phyloP scores from a whole-genome alignment of 2,888 invertebrate species.

The Caenorhabditis sp. region DNA sequence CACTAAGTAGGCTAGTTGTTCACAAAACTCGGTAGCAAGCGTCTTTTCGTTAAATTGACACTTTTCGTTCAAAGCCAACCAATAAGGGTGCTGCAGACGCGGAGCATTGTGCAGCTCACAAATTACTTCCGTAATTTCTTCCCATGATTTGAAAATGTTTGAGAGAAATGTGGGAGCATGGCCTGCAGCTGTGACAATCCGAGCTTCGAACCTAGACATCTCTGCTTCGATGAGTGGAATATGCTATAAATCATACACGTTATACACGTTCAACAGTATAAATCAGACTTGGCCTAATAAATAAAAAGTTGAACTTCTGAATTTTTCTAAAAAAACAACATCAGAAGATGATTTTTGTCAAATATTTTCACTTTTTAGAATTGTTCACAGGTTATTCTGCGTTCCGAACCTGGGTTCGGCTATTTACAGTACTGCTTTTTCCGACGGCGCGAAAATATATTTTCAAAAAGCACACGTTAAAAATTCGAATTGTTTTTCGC shows the following conservation, averaged over 20 bases:
- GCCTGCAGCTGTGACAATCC: conserved; percentile 66
- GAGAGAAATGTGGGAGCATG: conserved; percentile 72
- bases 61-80: conserved; percentile 72
- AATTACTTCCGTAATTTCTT: conserved; percentile 67
- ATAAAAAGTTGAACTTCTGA: too few species aligned
- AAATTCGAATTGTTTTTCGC: too few species aligned
- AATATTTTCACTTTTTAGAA: too few species aligned
- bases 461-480: too few species aligned
- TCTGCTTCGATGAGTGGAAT: conserved; percentile 79
- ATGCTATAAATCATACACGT: conserved; percentile 76
- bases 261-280: too few species aligned
- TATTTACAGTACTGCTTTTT: too few species aligned
- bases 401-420: too few species aligned
- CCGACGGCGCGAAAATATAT: too few species aligned
- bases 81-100: conserved; percentile 75
- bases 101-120: conserved; percentile 78
- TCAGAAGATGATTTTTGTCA: too few species aligned
- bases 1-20: conserved; percentile 71
- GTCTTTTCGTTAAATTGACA: conserved; percentile 56
- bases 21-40: conserved; percentile 73
- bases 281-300: too few species aligned
- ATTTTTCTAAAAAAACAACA: too few species aligned
- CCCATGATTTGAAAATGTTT: conserved; percentile 74
- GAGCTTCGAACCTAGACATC: conserved; percentile 69
- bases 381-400: too few species aligned